Conservation (phyloP, 1,140 invertebrate genomes). For the Cydia amplana region DNA sequence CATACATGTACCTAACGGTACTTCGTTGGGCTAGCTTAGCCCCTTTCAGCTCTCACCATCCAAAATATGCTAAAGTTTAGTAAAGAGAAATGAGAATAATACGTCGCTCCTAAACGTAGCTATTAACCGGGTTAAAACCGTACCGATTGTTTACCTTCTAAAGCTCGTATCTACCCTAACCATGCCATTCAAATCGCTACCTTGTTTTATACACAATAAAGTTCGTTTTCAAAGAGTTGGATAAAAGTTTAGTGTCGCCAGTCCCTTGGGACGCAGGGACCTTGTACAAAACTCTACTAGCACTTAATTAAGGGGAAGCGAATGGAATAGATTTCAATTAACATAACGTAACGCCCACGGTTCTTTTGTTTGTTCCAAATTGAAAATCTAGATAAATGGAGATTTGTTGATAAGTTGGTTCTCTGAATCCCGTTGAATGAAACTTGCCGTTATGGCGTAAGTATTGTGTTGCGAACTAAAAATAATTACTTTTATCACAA, state of each 20-base stretch:
- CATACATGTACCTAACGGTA: not conserved
- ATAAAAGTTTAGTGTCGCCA: not conserved
- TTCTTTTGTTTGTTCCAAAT: conserved; percentile 31
- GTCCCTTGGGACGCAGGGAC: not conserved
- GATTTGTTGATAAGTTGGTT: not conserved
- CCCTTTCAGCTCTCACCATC: not conserved
- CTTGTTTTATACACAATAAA: not conserved
- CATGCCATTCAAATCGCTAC: not conserved
- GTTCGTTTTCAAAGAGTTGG: not conserved
- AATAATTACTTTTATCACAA: too few relatives aligned
- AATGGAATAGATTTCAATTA: conserved; percentile 32
- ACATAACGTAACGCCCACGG: conserved; percentile 29
- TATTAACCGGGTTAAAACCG: conserved; percentile 16
- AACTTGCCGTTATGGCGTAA: too few relatives aligned
- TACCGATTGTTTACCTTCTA: not conserved
- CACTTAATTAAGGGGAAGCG: conserved; percentile 32
- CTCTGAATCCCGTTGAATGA: too few relatives aligned
- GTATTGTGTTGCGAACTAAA: too few relatives aligned
- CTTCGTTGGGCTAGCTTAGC: not conserved
- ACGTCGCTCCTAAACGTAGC: conserved; percentile 26
- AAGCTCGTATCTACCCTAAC: not conserved
- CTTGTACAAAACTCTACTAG: conserved; percentile 19
- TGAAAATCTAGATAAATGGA: conserved; percentile 18
- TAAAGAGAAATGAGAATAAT: too few relatives aligned
- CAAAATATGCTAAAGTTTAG: conserved; percentile 24